A percentile compares a stretch with the other conserved stretches of the same genome.
Evolutionary conservation across 2,888 invertebrate species (phyloP).

Genomic region (Oscheius sp.): DNA sequence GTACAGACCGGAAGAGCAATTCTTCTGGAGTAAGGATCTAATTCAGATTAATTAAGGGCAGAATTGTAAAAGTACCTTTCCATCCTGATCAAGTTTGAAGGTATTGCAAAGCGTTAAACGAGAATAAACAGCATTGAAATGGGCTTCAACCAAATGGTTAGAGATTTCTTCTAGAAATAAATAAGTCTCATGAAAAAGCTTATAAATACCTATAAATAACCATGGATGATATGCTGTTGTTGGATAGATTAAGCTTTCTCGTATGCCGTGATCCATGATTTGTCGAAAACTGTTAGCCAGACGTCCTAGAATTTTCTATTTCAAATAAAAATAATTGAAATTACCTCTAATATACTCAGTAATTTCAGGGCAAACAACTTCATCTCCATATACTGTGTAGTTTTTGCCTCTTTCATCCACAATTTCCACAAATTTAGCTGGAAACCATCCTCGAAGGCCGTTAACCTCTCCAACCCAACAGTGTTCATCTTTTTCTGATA

Average conservation of each 20-base stretch:
- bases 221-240: slow-evolving; percentile 93
- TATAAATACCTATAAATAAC: slow-evolving; percentile 81
- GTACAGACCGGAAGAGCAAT: slow-evolving; percentile 81
- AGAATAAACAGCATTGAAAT: slow-evolving; percentile 97
- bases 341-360: slow-evolving; percentile 93
- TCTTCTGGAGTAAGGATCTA: slow-evolving; percentile 94
- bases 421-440: slow-evolving; percentile 74
- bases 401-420: slow-evolving; percentile 90
- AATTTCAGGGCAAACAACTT: slow-evolving; percentile 92
- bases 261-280: slow-evolving; percentile 65
- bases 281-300: slow-evolving; percentile 59
- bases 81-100: slow-evolving; percentile 94
- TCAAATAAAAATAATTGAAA: neutral
- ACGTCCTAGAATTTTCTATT: slow-evolving; percentile 28
- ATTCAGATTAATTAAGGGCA: slow-evolving; percentile 14
- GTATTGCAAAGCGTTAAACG: slow-evolving; percentile 95
- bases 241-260: slow-evolving; percentile 55
- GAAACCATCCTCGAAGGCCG: slow-evolving; percentile 74
- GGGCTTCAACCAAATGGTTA: slow-evolving; percentile 92
- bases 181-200: neutral
- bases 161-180: slow-evolving; percentile 77
- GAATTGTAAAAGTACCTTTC: slow-evolving; percentile 78
- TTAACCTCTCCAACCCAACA: slow-evolving; percentile 75
- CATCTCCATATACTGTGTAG: slow-evolving; percentile 81
- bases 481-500: slow-evolving; percentile 73